Evolutionary conservation across 1,140 invertebrate genomes (phyloP).

Genomic region (Palaemon carinicauda): DNA sequence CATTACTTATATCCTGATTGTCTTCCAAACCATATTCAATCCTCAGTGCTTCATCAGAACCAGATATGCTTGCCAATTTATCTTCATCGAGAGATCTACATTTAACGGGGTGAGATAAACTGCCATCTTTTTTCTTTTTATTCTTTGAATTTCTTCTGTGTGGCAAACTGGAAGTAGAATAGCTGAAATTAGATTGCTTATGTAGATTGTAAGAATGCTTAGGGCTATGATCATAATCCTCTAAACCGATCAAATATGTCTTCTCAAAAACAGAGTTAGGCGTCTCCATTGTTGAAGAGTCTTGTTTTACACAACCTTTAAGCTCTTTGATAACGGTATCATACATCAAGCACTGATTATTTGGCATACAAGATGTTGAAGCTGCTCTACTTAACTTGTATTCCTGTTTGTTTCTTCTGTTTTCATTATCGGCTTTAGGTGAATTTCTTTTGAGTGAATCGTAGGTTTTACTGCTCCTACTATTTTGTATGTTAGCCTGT

Average conservation of each 20-base stretch:
- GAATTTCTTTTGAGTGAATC: constrained; percentile 10
- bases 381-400: constrained; percentile 29
- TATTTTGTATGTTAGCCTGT: constrained; percentile 2
- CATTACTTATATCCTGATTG: constrained; percentile 7
- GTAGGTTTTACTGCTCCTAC: constrained; percentile 1
- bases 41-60: constrained; percentile 30
- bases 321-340: constrained; percentile 47
- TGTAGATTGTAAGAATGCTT: neutral
- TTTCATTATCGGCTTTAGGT: constrained; percentile 4
- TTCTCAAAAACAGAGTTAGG: constrained; percentile 28
- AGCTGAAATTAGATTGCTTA: constrained; percentile 25
- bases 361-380: constrained; percentile 42
- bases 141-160: constrained; percentile 12
- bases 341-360: constrained; percentile 20
- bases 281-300: constrained; percentile 4
- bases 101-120: constrained; percentile 23
- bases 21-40: constrained; percentile 54
- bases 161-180: constrained; percentile 45
- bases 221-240: constrained; percentile 40
- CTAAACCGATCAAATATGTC: constrained; percentile 18
- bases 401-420: neutral
- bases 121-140: constrained; percentile 24
- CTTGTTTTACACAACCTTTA: constrained; percentile 3
- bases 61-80: constrained; percentile 33
- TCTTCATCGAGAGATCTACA: constrained; percentile 50